A percentile compares a stretch with the other conserved stretches of the same genome.
phyloP scores from a whole-genome alignment of 2,888 invertebrate genomes.

The Palloptera scutellata region DNA sequence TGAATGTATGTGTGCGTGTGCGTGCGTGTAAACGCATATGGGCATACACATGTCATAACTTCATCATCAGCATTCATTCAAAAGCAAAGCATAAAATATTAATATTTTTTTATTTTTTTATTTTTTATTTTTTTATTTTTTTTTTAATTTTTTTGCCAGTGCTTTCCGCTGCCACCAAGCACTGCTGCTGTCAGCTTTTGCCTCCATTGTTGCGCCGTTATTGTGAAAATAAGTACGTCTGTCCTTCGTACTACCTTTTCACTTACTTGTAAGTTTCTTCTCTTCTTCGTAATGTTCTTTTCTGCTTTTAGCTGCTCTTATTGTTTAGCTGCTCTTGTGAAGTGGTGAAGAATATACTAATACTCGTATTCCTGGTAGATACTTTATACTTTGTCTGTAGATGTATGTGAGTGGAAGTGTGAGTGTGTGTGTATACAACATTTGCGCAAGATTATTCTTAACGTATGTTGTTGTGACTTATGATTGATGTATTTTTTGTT shows the following conservation, averaged over 20 bases:
- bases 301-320: background rate
- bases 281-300: background rate
- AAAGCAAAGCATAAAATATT: conserved; percentile 25
- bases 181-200: no score
- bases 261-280: no score
- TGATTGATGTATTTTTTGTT: conserved; percentile 55
- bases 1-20: background rate
- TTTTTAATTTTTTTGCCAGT: no score
- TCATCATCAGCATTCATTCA: conserved; percentile 28
- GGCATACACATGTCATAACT: conserved; percentile 13
- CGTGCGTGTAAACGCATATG: background rate
- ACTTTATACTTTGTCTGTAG: background rate
- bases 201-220: no score
- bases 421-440: conserved; percentile 38
- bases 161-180: no score
- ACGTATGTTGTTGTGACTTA: conserved; percentile 45
- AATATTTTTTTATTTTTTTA: background rate
- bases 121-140: conserved; percentile 1
- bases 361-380: background rate
- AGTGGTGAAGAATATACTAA: conserved; percentile 9
- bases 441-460: no score
- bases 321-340: conserved; percentile 4
- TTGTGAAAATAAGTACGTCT: no score
- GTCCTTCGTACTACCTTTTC: no score
- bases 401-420: conserved; percentile 37